These are phyloP conservation scores for Reticulitermes lucifugus DNA, from an alignment of 2,888 invertebrate genomes.

Conservation along the genomic window DNA sequence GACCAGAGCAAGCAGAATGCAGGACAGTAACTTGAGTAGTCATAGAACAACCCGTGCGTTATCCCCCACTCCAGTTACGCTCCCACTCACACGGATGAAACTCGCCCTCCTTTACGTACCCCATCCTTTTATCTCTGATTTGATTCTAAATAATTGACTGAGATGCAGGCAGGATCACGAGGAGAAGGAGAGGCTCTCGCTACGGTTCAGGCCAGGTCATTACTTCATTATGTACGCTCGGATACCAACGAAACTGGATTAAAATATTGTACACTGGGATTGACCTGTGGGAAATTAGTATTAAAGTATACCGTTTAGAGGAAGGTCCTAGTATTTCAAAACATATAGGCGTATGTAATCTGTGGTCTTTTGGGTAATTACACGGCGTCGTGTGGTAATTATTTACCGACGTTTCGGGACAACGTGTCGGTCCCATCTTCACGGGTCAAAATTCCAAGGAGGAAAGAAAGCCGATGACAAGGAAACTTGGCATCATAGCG, in stretches of 20 bases:
- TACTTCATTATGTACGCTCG: constrained; percentile 35
- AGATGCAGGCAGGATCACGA: constrained; percentile 32
- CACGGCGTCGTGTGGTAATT: too few relatives aligned
- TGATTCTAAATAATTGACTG: constrained; percentile 52
- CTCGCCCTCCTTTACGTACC: too few relatives aligned
- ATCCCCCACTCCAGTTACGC: neutral
- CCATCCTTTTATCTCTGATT: constrained; percentile 51
- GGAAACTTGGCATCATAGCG: too few relatives aligned
- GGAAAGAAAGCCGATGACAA: too few relatives aligned
- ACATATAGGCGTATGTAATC: too few relatives aligned
- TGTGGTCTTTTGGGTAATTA: too few relatives aligned
- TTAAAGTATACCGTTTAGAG: neutral
- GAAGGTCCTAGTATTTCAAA: too few relatives aligned
- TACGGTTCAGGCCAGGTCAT: constrained; percentile 16
- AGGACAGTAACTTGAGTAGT: constrained; percentile 16
- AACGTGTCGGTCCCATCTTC: too few relatives aligned
- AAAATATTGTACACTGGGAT: neutral
- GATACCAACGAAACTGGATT: constrained; percentile 8
- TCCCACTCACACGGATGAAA: too few relatives aligned
- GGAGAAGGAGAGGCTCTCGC: neutral
- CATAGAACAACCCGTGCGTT: neutral
- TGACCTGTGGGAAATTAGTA: constrained; percentile 2
- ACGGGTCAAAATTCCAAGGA: too few relatives aligned
- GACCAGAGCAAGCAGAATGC: neutral
- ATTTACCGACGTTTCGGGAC: too few relatives aligned